Percentiles rank a stretch among this genome's conserved stretches.
Conservation (phyloP, 2,797 vertebrate species). For the Varecia variegata region DNA sequence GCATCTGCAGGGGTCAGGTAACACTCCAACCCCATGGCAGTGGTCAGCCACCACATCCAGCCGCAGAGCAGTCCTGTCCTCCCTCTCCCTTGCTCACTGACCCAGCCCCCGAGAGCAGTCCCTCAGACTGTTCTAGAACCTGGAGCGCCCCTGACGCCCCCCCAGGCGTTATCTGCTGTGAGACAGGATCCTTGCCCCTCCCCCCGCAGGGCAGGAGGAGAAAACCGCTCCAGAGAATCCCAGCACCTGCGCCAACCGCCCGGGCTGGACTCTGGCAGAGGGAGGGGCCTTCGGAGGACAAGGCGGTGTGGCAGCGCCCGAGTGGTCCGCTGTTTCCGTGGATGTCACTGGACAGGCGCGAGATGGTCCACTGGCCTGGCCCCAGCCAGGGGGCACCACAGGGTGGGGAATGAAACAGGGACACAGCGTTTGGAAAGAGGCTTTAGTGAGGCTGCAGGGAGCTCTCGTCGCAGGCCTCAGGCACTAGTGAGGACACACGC, state of each 20-base stretch:
- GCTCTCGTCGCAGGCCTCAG: neutral
- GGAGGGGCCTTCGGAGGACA: neutral
- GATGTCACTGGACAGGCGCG: neutral
- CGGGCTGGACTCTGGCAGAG: neutral
- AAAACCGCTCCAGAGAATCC: neutral
- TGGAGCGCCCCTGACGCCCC: rapidly evolving
- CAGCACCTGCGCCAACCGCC: neutral
- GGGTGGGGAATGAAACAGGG: constrained; percentile 65
- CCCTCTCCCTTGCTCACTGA: neutral
- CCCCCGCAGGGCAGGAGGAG: neutral
- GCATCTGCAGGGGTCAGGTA: neutral
- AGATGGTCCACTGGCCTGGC: neutral
- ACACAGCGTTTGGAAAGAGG: constrained; percentile 72
- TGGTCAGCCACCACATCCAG: neutral
- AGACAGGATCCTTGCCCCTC: neutral
- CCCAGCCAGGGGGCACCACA: constrained; percentile 48
- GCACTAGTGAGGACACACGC: constrained; percentile 81
- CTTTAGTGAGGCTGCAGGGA: constrained; percentile 66
- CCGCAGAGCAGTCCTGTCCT: neutral
- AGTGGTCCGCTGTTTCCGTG: neutral
- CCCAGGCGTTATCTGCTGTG: neutral
- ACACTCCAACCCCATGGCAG: neutral
- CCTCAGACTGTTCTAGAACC: neutral
- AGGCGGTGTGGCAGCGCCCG: neutral
- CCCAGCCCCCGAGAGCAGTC: neutral